Base-by-base conservation (phyloP, 2,888 invertebrate species). In the Lepidochitona cinerea region DNA sequence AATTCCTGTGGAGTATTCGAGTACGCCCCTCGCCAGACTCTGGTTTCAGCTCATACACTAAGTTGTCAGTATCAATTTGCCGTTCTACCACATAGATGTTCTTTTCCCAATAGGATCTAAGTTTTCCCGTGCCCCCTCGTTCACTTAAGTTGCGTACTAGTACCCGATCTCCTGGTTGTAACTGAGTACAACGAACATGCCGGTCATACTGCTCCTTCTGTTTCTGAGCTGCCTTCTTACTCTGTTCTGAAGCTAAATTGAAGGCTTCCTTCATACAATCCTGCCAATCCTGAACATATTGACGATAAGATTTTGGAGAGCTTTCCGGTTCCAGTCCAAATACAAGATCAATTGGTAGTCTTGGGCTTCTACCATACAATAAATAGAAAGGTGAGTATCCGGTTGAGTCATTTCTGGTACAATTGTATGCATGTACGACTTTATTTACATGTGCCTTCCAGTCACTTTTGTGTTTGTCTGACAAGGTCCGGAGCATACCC, bases 71-170 rank as follows among this genome's bases (percentile, higher is more conserved):
- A n/a, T n/a, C n/a, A n/a, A n/a, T n/a, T n/a, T n/a, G n/a, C n/a
- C n/a, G n/a, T n/a, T n/a, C n/a, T n/a, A n/a, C n/a, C n/a, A n/a
- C n/a, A n/a, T n/a, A n/a, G n/a, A n/a, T n/a, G n/a, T n/a, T n/a
- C n/a, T n/a, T n/a, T 37, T 54, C 70, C 70, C 54, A 54, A 54
- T 70, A 32, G 14, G 70, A 70, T n/a, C 70, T 26, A 23, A 70
- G 7, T 29, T 70, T 70, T 18, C 70, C 53, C 26, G 36, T 32
- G 7, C 70, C 70, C n/a, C 54, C 70, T 14, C 70, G 35, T 37
- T 59, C 64, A 23, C 9, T 12, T 18, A 59, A 26, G 37, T 70
- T 70, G 18, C 70, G n/a, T 12, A 70, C 37, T 5, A 70, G 59
- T 29, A 70, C 70, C 1, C 64, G 9, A 33, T 64, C 64, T 37